A percentile compares a stretch with the other conserved stretches of the same genome.
Evolutionary conservation across 1,140 invertebrate species (phyloP).

Genomic region (Drosophila lacteicornis): DNA sequence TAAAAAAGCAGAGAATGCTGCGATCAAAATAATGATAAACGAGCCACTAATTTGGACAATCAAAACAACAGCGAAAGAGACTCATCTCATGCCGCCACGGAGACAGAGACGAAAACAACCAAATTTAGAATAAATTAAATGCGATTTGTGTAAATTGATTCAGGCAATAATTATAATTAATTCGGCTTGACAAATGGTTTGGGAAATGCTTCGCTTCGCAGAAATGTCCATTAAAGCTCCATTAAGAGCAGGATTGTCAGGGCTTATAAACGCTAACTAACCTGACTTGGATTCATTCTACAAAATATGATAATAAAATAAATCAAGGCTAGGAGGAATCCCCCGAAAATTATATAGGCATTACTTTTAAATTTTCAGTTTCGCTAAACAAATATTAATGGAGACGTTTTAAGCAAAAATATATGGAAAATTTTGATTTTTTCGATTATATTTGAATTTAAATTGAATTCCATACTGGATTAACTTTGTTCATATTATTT

Average conservation of each 20-base stretch:
- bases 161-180: slow-evolving; percentile 41
- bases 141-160: slow-evolving; percentile 40
- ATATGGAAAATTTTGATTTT: too few relatives aligned
- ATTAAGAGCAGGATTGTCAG: slow-evolving; percentile 11
- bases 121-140: slow-evolving; percentile 41
- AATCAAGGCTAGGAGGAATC: too few relatives aligned
- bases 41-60: slow-evolving; percentile 51
- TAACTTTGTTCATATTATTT: too few relatives aligned
- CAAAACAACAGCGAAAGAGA: slow-evolving; percentile 27
- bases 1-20: slow-evolving; percentile 6
- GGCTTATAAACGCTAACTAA: neutral
- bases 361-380: too few relatives aligned
- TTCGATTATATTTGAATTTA: too few relatives aligned
- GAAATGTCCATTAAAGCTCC: neutral
- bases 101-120: slow-evolving; percentile 9
- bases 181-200: slow-evolving; percentile 42
- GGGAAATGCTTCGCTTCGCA: slow-evolving; percentile 22
- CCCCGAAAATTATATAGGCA: too few relatives aligned
- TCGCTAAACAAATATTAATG: too few relatives aligned
- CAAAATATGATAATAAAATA: too few relatives aligned
- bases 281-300: too few relatives aligned
- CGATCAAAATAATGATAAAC: slow-evolving; percentile 37
- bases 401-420: too few relatives aligned
- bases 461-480: too few relatives aligned
- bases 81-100: slow-evolving; percentile 22